Evolutionary conservation across 2,113 vertebrate species (phyloP), one percentile per base, ranked within the genome.

Genomic region (Indicator indicator): DNA sequence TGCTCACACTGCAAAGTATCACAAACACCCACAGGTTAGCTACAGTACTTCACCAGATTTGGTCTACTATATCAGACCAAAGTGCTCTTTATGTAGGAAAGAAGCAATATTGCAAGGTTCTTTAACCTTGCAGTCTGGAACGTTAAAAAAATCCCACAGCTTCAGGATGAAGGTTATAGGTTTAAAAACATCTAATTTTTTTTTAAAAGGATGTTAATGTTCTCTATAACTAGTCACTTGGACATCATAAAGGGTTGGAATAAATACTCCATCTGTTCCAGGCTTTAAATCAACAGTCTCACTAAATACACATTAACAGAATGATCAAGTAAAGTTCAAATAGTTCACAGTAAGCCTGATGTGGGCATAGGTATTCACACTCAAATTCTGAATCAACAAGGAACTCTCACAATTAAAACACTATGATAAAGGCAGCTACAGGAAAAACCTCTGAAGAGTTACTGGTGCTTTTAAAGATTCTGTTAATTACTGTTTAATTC

Each of bases 221-320:
- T 54, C 54, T 68, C 10, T 63, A 26, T 67, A 70, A 82, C 30
- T 79, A 76, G 30, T 36, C 81, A 75, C 59, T 55, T 70, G 40
- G 33, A 86, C 59, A 78, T 75, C 23, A 8, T n/a, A 86, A 86
- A 84, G 33, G 36, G 67, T 46, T 10, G 6, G 68, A 82, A 62
- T 46, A 94, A 88, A 79, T 55, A 92, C 6, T 72, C 24, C 1
- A 2, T 67, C 55, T 89, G 59, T 90, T 89, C 0, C 0, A 87
- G 54, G 68, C 16, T 94, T 84, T 83, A 79, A 83, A 83, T 87
- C 60, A 89, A 83, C 33, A 92, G 28, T 56, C 75, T 87, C 77
- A 59, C 50, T 67, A 74, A 77, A 85, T 21, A 83, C 23, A 56
- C 20, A 44, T 73, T 73, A 44, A 92, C 89, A 65, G 33, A 54